phyloP scores from a whole-genome alignment of 1,140 invertebrate species.

The Streblospio benedicti region DNA sequence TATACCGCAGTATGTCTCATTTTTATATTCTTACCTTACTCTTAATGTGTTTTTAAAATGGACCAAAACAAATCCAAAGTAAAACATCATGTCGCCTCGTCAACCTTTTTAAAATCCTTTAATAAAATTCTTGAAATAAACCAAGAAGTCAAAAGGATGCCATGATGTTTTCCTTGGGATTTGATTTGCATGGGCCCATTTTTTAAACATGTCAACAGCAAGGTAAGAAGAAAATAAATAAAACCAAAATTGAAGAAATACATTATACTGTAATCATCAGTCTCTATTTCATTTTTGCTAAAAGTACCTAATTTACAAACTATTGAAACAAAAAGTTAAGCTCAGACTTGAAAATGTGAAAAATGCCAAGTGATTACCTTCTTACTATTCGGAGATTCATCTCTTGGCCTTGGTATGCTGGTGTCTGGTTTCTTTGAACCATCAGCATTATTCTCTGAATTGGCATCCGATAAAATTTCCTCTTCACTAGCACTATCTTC shows the following conservation, averaged over 20 bases:
- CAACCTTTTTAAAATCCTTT: too few species aligned
- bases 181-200: too few species aligned
- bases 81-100: too few species aligned
- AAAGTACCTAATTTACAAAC: neutral
- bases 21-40: too few species aligned
- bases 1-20: too few species aligned
- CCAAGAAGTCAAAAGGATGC: too few species aligned
- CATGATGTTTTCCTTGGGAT: too few species aligned
- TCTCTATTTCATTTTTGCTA: neutral
- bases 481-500: slow-evolving; percentile 27
- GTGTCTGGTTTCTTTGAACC: slow-evolving; percentile 44
- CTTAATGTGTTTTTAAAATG: too few species aligned
- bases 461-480: slow-evolving; percentile 39
- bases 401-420: slow-evolving; percentile 63
- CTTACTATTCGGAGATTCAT: slow-evolving; percentile 79
- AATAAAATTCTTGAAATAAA: too few species aligned
- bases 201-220: slow-evolving; percentile 3
- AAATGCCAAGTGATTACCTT: slow-evolving; percentile 52
- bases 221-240: slow-evolving; percentile 7
- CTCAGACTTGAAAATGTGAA: neutral
- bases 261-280: neutral
- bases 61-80: too few species aligned
- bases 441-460: slow-evolving; percentile 52
- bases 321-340: too few species aligned
- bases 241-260: slow-evolving; percentile 5